Percentiles rank a stretch among this genome's conserved stretches.
These are phyloP conservation scores for Dolichotis patagonum DNA, from an alignment of 2,113 vertebrate species.

Conservation along the genomic window DNA sequence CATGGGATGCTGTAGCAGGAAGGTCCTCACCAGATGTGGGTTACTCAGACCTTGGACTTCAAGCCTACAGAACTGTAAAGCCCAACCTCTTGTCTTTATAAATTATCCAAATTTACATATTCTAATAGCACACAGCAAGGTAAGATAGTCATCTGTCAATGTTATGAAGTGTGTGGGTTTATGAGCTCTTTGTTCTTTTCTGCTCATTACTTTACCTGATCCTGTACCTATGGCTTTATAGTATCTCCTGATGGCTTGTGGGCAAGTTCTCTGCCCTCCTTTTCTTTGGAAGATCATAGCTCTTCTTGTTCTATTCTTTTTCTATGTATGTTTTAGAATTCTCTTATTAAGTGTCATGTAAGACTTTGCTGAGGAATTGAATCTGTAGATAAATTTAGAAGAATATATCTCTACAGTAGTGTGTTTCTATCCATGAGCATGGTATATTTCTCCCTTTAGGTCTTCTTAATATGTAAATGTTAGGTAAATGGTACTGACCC, in stretches of 20 bases:
- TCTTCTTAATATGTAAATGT: background rate
- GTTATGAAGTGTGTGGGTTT: background rate
- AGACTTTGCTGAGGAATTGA: background rate
- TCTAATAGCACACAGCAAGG: background rate
- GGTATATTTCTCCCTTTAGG: background rate
- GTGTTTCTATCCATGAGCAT: background rate
- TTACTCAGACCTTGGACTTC: background rate
- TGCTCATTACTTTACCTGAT: background rate
- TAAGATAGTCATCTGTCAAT: background rate
- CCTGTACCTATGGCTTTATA: background rate
- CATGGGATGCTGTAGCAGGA: background rate
- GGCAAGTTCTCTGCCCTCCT: background rate
- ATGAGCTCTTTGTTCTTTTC: background rate
- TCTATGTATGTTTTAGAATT: background rate
- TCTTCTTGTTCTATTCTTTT: background rate
- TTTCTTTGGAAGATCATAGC: background rate
- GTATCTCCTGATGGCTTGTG: background rate
- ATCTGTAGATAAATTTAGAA: background rate
- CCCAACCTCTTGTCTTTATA: background rate
- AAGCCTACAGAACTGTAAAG: background rate
- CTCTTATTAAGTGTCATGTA: background rate
- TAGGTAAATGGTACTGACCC: background rate
- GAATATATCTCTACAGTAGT: background rate
- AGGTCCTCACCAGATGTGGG: background rate
- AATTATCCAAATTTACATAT: background rate